Evolutionary conservation across 2,113 vertebrate species (phyloP), one percentile per base, ranked within the genome.

Genomic region (Microtus oregoni): DNA sequence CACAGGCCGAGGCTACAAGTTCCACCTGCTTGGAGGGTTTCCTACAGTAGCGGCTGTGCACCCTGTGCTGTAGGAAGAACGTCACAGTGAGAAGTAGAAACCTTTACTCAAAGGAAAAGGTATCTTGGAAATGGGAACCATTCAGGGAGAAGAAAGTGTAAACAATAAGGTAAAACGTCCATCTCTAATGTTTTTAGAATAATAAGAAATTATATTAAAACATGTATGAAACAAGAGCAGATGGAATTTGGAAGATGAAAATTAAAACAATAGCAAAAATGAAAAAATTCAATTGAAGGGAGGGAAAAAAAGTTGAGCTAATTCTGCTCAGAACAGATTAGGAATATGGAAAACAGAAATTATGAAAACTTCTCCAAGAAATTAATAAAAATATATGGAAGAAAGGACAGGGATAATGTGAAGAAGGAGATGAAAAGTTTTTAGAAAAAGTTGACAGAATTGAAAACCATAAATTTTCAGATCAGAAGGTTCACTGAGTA

Each of bases 181-280:
- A 14, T 12, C 35, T 82, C 90, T 94, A 77, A 90, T 85, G 67
- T 89, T 89, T 87, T 82, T 93, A 91, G 28, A 72, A 92, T 72
- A 77, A 92, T 77, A 91, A 90, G 44, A 86, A 79, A 93, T 83
- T 91, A 61, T 70, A 92, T 35, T 91, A 58, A 58, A 58, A 15
- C 3, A 87, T 72, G 24, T 38, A 75, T 72, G 47, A 94, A 76
- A 92, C 14, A 91, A 92, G 78, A 89, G 86, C 0, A 38, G 15
- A 89, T 73, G 11, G 38, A 93, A 92, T 89, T 77, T 78, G 32
- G 83, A 44, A 38, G 86, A 81, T 63, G 81, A 86, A 93, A 90
- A 82, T 67, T 73, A 94, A 96, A 96, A 86, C 67, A 44, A 92
- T 5, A 58, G 35, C 17, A 90, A 79, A 85, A 92, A 44, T 90